Base-by-base conservation (phyloP, 2,797 vertebrate genomes). In the Argya squamiceps region DNA sequence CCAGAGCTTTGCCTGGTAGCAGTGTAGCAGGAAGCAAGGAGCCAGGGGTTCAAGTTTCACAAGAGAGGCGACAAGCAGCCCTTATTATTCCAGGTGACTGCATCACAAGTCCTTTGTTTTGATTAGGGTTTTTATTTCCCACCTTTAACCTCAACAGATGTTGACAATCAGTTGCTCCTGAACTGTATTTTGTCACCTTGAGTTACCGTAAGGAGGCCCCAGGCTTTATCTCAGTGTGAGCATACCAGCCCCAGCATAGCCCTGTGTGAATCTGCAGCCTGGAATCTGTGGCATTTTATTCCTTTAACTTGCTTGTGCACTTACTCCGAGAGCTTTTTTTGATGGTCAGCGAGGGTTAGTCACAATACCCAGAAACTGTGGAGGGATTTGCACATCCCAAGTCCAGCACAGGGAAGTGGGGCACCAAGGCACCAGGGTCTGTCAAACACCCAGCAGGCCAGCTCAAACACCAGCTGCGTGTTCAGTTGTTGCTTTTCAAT, bases 401-500 rank as follows among this genome's bases (percentile, higher is more conserved):
- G 71, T 2, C 23, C 16, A 75, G 58, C 81, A 10, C 1, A 27
- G 37, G 36, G 6, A 67, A 68, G 32, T 1, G 56, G 68, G n/a
- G 78, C 88, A 34, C 63, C 26, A 22, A 77, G 77, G 37, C 89
- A 73, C 5, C 1, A 3, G 79, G 67, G 70, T 65, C 79, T 59
- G 59, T 73, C 91, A 88, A 86, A 60, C 68, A 53, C 14, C 49
- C 86, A 77, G 70, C 67, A 62, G 1, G 3, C 30, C 1, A 0
- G 43, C 84, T 58, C 39, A 0, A 83, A 63, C 73, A 79, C 85
- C 92, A 95, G 89, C 91, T 96, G 95, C 93, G 19, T 17, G 11
- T 75, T 94, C 95, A 96, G 92, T 96, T 96, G 94, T 58, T 93
- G 79, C 93, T 94, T 94, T 96, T 94, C 93, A 95, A 75, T 95